Evolutionary conservation across 2,113 vertebrate genomes (phyloP), one percentile per base, ranked within the genome.

Genomic region (Cepphus grylle): DNA sequence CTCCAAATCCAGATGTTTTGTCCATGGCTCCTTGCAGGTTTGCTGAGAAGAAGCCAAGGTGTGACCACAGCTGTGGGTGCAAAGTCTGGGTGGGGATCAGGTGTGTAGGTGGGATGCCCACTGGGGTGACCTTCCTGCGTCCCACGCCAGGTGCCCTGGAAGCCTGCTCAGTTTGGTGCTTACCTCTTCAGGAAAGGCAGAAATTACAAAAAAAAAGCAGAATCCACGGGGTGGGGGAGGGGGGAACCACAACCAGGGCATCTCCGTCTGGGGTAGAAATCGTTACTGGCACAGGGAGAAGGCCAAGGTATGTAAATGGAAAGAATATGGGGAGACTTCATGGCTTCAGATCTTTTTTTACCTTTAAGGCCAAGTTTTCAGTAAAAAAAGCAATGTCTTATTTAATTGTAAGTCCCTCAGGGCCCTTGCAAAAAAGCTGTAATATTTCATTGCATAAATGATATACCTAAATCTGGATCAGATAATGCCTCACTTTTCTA

Each of bases 361-460:
- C 26, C 20, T 84, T 84, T 80, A 82, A 63, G 29, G 23, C 4
- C 19, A 53, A 5, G 5, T 14, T 69, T 94, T 88, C n/a, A 61
- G 34, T 38, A 53, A 53, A 63, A 63, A 78, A 36, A 23, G 19
- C 6, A 40, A 34, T 23, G 19, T 61, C 87, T 69, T 43, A 62
- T 63, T 86, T 94, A 91, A 86, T 78, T 66, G 3, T 9, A 67
- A 79, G 38, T 79, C 55, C 26, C 80, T 61, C 29, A 55, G 40
- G 38, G 27, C 17, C 23, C 40, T 61, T 84, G 47, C 15, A 81
- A 81, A 50, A 77, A 94, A 61, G 15, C 62, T 61, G 62, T 82
- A 58, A 66, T 82, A 52, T 86, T 94, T 94, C 55, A 74, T 25
- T 87, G 30, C 63, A n/a, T 77, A 96, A 89, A 62, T 76, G 77